Evolutionary conservation across 2,113 vertebrate genomes (phyloP).

Genomic region (Chaetodon trifascialis): DNA sequence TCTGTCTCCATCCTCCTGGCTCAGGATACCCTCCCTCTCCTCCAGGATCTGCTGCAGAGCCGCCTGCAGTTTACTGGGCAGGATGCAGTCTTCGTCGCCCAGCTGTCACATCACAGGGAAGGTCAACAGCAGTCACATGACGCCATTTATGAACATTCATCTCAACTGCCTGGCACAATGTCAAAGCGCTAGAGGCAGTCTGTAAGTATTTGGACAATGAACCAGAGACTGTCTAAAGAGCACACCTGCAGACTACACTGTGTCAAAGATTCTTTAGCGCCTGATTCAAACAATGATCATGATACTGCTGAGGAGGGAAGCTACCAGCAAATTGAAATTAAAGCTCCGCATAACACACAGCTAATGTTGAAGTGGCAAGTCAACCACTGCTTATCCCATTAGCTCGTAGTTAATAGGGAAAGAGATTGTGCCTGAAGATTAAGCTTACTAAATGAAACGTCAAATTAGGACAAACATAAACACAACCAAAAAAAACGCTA

Average conservation of each 20-base stretch:
- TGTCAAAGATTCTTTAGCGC: background rate
- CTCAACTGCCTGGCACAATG: background rate
- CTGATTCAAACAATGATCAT: background rate
- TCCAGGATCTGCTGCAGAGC: slow-evolving; percentile 94
- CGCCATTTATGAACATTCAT: slow-evolving; percentile 12
- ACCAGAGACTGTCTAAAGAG: background rate
- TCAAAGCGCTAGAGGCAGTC: background rate
- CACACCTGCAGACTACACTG: background rate
- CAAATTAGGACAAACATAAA: background rate
- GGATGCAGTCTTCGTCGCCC: slow-evolving; percentile 95
- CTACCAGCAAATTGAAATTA: background rate
- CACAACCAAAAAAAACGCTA: background rate
- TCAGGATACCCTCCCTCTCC: slow-evolving; percentile 90
- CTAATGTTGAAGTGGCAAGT: background rate
- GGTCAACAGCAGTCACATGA: slow-evolving; percentile 19
- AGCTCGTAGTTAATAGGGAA: background rate
- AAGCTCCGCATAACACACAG: background rate
- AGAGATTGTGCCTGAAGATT: background rate
- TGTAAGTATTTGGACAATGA: background rate
- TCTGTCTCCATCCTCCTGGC: slow-evolving; percentile 76
- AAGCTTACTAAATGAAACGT: slow-evolving; percentile 3
- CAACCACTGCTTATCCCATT: background rate
- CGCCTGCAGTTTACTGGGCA: slow-evolving; percentile 96
- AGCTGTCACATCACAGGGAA: slow-evolving; percentile 80
- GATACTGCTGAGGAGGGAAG: background rate